A percentile compares a stretch with the other conserved stretches of the same genome.
These are phyloP conservation scores for Cryptocephalus primarius DNA, from an alignment of 2,888 invertebrate species.

Conservation along the genomic window DNA sequence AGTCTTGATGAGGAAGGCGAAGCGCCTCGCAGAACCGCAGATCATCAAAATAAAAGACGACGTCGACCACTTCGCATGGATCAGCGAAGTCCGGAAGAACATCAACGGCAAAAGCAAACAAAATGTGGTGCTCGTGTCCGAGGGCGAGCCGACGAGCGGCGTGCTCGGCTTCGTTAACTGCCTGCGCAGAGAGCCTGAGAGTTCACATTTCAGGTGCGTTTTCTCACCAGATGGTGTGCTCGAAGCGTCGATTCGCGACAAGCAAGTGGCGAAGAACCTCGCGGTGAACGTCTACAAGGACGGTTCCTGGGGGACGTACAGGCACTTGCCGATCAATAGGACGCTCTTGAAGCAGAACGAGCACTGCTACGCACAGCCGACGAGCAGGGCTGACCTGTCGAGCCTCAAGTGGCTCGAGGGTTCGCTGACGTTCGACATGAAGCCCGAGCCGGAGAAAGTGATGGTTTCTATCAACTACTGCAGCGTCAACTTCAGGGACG, in stretches of 20 bases:
- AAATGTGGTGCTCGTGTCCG: slow-evolving; percentile 47
- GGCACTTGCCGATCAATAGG: slow-evolving; percentile 62
- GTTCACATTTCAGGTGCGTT: slow-evolving; percentile 36
- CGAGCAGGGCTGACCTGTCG: slow-evolving; percentile 75
- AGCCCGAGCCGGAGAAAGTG: slow-evolving; percentile 14
- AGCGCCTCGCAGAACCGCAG: slow-evolving; percentile 20
- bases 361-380: slow-evolving; percentile 68
- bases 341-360: slow-evolving; percentile 38
- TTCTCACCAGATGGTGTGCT: slow-evolving; percentile 46
- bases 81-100: slow-evolving; percentile 36
- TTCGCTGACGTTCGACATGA: slow-evolving; percentile 25
- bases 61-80: slow-evolving; percentile 33
- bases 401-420: slow-evolving; percentile 79
- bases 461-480: slow-evolving; percentile 45
- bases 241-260: slow-evolving; percentile 42
- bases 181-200: slow-evolving; percentile 49
- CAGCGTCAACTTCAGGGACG: slow-evolving; percentile 85
- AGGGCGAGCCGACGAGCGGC: slow-evolving; percentile 62
- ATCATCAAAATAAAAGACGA: slow-evolving; percentile 38
- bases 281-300: slow-evolving; percentile 66
- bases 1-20: slow-evolving; percentile 41
- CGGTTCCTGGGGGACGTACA: slow-evolving; percentile 53
- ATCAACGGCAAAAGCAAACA: slow-evolving; percentile 36
- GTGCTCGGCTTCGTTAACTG: slow-evolving; percentile 68
- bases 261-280: slow-evolving; percentile 61